Base-by-base conservation (phyloP, 2,797 vertebrate genomes). In the Ptychadena robeensis region DNA sequence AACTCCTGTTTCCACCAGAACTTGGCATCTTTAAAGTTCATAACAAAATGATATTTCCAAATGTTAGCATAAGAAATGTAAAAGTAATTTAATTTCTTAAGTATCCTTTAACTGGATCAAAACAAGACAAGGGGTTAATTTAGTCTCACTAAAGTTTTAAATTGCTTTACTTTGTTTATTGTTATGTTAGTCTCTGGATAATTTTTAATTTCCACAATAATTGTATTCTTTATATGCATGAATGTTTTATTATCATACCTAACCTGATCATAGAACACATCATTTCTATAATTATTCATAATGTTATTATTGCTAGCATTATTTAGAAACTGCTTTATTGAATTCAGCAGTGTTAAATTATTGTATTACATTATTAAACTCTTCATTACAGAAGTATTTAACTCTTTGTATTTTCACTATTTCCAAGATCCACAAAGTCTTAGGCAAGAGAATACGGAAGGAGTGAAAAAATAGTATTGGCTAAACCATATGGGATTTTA, bases 211-310 rank as follows among this genome's bases (percentile, higher is more conserved):
- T 78, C 74, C 40, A 78, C 40, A 53, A 78, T 78, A 68, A 78
- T 78, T 78, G 64, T 68, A 66, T 78, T 78, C 64, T 67, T 77
- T 77, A 77, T 66, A 32, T 34, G 74, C 74, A 66, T 78, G 75
- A 68, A 78, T 78, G 75, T 78, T 78, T 78, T 77, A 78, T 67
- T 67, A 78, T 78, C 38, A 67, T 68, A 67, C 75, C 75, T 78
- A 78, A 67, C 75, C 48, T 78, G 75, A 78, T 78, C 75, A 78
- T 78, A 34, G 63, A 78, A 78, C 75, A 67, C 75, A 78, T 78
- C 63, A 67, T 78, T 78, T 78, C 63, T 78, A 78, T 78, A 78
- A 78, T 78, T 78, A 78, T 78, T 78, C 64, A 53, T 67, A 78
- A 78, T 78, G 38, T 53, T 68, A 67, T 67, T 67, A 67, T 78